A percentile compares a stretch with the other conserved stretches of the same genome.
Evolutionary conservation across 2,888 invertebrate species (phyloP).

Genomic region (Trissolcus brochymenae): DNA sequence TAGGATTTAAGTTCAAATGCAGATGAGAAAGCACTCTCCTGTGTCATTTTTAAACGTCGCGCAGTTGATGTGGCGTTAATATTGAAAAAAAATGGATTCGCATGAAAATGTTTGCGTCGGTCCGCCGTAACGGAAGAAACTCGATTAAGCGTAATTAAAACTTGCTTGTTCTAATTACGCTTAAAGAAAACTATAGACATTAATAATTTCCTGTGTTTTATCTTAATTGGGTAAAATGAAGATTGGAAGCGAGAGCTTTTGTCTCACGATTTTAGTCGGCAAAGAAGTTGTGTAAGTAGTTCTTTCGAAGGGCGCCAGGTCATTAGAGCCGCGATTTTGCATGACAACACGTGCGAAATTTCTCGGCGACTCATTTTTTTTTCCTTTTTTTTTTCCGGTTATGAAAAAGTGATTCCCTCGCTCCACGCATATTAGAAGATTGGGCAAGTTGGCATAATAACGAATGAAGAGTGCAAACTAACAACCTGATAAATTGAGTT

Average conservation of each 20-base stretch:
- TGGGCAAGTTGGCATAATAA: conserved; percentile 38
- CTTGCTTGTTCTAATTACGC: not conserved
- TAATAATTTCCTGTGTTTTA: conserved; percentile 5
- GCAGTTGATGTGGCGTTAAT: conserved; percentile 3
- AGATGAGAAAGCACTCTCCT: conserved; percentile 26
- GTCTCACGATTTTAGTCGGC: conserved; percentile 1
- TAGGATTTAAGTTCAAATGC: conserved; percentile 42
- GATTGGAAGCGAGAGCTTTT: conserved; percentile 17
- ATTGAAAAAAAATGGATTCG: conserved; percentile 1
- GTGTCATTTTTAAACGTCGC: conserved; percentile 10
- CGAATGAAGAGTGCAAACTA: conserved; percentile 41
- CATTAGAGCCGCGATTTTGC: conserved; percentile 6
- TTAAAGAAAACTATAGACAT: conserved; percentile 4
- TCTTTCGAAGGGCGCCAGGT: conserved; percentile 5
- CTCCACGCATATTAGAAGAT: conserved; percentile 44
- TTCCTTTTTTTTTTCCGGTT: not conserved
- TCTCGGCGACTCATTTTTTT: conserved; percentile 12
- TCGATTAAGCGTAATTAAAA: too few species aligned
- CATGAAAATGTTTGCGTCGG: too few species aligned
- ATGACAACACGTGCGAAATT: conserved; percentile 28
- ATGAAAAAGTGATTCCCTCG: conserved; percentile 45
- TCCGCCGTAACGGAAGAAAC: too few species aligned
- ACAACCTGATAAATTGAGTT: conserved; percentile 48
- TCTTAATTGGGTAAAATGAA: conserved; percentile 16
- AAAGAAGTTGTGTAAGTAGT: conserved; percentile 12